Evolutionary conservation across 2,888 invertebrate genomes (phyloP), one percentile per base, ranked within the genome.

Genomic region (Heliconius charithonia): DNA sequence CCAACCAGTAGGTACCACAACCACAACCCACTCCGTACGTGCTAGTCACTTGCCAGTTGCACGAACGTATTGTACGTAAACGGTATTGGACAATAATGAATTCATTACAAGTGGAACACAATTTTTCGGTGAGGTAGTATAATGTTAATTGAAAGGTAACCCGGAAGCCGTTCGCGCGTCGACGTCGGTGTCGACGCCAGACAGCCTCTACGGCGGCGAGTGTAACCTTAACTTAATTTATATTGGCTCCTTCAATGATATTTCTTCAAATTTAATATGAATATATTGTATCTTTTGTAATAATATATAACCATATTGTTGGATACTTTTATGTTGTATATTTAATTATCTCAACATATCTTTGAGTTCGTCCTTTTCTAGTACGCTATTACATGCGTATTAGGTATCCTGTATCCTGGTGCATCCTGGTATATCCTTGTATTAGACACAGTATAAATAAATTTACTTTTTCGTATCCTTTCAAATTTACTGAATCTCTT

Each of bases 101-200:
- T 37, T 37, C 0, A 19, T 6, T 45, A 45, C 6, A 16, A 45
- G 45, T 45, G 37, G 1, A 45, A 45, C 45, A 16, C 16, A 16
- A 45, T 19, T 45, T 16, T 45, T 45, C 45, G 45, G 16, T 45
- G 16, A 19, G 45, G 6, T 45, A 45, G 16, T 65, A n/a, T 22
- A 22, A 37, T 37, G 37, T 67, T n/a, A 37, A 67, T 37, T 67
- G n/a, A 67, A 37, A 67, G n/a, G 67, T 16, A 67, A n/a, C 67
- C 22, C 67, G 67, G 67, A 67, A 67, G 37, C 67, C 2, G 22
- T 45, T 45, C 10, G 37, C 45, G 45, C 45, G 25, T 25, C 10
- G 13, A 62, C 62, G 62, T 29, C 63, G 63, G 16, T 63, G 65
- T 32, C 65, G 66, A 66, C 66, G 66, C 66, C 32, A 22, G 66